Percentiles rank a stretch among this genome's conserved stretches.
These are phyloP conservation scores for Hylomyscus alleni DNA, from an alignment of 2,797 vertebrate genomes.

Conservation along the genomic window DNA sequence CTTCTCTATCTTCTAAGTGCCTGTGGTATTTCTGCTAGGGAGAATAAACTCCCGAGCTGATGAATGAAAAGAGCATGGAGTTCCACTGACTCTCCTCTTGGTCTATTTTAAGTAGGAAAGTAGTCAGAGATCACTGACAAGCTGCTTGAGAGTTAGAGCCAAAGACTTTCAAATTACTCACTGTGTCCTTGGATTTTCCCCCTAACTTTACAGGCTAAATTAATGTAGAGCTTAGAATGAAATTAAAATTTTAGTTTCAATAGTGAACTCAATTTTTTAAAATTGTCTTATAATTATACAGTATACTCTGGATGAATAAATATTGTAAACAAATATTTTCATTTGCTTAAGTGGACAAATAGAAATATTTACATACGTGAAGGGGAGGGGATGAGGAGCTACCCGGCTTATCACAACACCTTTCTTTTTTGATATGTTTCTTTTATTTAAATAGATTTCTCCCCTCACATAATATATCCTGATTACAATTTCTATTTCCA, in stretches of 20 bases:
- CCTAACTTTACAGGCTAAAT: not conserved
- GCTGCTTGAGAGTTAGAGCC: conserved; percentile 26
- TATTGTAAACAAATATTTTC: conserved; percentile 7
- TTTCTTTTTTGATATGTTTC: not conserved
- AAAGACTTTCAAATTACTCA: conserved; percentile 50
- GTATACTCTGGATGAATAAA: not conserved
- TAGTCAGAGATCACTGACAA: conserved; percentile 45
- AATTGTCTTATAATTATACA: not conserved
- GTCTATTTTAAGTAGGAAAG: conserved; percentile 64
- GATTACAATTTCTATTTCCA: not conserved
- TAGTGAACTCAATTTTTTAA: not conserved
- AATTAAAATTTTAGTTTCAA: conserved; percentile 17
- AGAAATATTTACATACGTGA: not conserved
- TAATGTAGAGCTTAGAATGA: not conserved
- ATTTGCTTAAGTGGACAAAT: conserved; percentile 14
- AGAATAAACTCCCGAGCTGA: conserved; percentile 48
- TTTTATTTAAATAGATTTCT: not conserved
- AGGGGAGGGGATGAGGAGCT: not conserved
- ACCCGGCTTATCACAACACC: not conserved
- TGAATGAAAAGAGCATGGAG: conserved; percentile 42
- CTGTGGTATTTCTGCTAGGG: conserved; percentile 45
- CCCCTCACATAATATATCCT: not conserved
- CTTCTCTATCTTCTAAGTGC: not conserved
- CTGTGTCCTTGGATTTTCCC: conserved; percentile 25
- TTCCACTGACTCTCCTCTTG: not conserved